These are phyloP conservation scores for Triplophysa yarkandensis DNA, from an alignment of 2,797 vertebrate genomes.

Conservation along the genomic window DNA sequence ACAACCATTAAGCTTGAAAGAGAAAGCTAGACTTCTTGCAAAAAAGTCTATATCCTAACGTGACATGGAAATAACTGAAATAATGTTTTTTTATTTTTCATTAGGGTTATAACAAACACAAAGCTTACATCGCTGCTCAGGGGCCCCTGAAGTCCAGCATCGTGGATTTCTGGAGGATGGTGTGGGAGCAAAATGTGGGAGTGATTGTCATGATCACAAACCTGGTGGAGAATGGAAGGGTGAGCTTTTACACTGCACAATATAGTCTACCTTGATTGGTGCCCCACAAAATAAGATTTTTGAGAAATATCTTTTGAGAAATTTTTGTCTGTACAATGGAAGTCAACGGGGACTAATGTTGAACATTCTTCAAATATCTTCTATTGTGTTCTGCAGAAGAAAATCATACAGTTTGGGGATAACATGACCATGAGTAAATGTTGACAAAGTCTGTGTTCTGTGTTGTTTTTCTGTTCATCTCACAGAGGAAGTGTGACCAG, in stretches of 20 bases:
- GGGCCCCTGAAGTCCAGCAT: slow-evolving; percentile 91
- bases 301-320: too few species aligned
- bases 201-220: slow-evolving; percentile 98
- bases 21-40: neutral
- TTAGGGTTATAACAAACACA: slow-evolving; percentile 88
- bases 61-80: neutral
- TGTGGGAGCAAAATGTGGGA: slow-evolving; percentile 94
- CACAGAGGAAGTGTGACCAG: slow-evolving; percentile 96
- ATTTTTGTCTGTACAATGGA: too few species aligned
- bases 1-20: neutral
- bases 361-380: too few species aligned
- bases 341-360: too few species aligned
- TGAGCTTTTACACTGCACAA: slow-evolving; percentile 65
- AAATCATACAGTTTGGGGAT: too few species aligned
- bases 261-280: too few species aligned
- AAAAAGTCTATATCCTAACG: neutral
- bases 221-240: slow-evolving; percentile 94
- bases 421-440: too few species aligned
- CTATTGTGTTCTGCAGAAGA: too few species aligned
- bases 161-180: slow-evolving; percentile 98
- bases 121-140: slow-evolving; percentile 93
- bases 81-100: neutral
- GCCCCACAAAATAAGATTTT: too few species aligned
- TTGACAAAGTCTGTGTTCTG: too few species aligned
- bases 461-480: slow-evolving; percentile 47